A percentile compares a stretch with the other conserved stretches of the same genome.
Evolutionary conservation across 1,140 invertebrate species (phyloP).

Genomic region (Lithobius niger): DNA sequence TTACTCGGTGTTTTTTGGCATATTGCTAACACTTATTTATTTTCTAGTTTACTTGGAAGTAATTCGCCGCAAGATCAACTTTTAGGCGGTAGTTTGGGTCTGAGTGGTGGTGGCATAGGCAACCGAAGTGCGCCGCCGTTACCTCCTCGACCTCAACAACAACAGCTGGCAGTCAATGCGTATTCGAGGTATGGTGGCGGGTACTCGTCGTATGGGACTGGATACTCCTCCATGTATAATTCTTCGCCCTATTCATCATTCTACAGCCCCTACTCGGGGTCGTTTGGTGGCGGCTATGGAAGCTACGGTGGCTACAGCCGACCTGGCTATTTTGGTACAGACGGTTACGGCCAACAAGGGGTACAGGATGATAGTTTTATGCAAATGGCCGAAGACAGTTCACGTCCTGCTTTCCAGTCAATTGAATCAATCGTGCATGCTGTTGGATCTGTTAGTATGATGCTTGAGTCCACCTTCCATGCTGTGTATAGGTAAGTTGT

Average conservation of each 20-base stretch:
- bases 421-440: conserved; percentile 85
- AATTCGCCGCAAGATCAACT: neutral
- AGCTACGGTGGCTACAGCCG: conserved; percentile 26
- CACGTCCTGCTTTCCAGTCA: conserved; percentile 79
- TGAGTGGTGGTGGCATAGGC: neutral
- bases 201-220: conserved; percentile 8
- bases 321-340: conserved; percentile 32
- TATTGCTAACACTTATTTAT: too few relatives aligned
- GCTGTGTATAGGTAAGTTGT: conserved; percentile 50
- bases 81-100: neutral
- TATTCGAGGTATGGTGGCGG: conserved; percentile 8
- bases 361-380: conserved; percentile 58
- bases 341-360: conserved; percentile 35
- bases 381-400: conserved; percentile 77
- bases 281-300: conserved; percentile 19
- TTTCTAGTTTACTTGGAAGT: conserved; percentile 11
- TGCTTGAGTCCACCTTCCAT: conserved; percentile 91
- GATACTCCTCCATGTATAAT: conserved; percentile 9
- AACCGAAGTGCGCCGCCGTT: conserved; percentile 16
- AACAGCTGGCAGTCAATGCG: neutral
- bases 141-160: conserved; percentile 19
- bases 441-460: conserved; percentile 84
- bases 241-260: neutral
- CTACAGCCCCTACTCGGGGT: conserved; percentile 10
- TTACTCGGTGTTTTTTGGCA: too few relatives aligned